Percentiles rank a stretch among this genome's conserved stretches.
Evolutionary conservation across 2,888 invertebrate species (phyloP).

Genomic region (Drosophila planitibia): DNA sequence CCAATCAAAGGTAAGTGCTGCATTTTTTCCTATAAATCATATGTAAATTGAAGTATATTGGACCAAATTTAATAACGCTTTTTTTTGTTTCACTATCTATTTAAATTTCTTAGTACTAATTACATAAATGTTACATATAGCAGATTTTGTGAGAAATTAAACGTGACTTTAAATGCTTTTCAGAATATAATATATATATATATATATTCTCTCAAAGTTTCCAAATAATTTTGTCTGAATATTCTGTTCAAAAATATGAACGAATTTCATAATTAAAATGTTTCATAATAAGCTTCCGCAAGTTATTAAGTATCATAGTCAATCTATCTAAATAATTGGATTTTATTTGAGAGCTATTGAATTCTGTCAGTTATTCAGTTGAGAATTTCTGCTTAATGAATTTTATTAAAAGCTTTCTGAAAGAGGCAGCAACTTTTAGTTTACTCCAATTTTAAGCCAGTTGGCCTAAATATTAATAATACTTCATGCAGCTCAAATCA

Average conservation of each 20-base stretch:
- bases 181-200: background rate
- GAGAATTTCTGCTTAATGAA: background rate
- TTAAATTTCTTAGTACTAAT: background rate
- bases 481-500: background rate
- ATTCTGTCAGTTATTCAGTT: background rate
- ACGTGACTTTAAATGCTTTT: background rate
- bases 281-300: background rate
- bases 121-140: background rate
- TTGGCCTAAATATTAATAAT: background rate
- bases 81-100: background rate
- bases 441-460: background rate
- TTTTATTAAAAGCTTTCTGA: background rate
- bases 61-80: background rate
- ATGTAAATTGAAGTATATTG: constrained; percentile 12
- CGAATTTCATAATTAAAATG: background rate
- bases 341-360: background rate
- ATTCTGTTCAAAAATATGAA: background rate
- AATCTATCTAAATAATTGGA: background rate
- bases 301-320: background rate
- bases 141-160: background rate
- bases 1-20: constrained; percentile 85
- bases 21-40: constrained; percentile 11
- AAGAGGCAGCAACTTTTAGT: background rate
- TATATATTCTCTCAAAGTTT: background rate
- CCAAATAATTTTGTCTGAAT: background rate